A percentile compares a stretch with the other conserved stretches of the same genome.
Conservation (phyloP, 1,140 invertebrate genomes). For the Pectinophora gossypiella region DNA sequence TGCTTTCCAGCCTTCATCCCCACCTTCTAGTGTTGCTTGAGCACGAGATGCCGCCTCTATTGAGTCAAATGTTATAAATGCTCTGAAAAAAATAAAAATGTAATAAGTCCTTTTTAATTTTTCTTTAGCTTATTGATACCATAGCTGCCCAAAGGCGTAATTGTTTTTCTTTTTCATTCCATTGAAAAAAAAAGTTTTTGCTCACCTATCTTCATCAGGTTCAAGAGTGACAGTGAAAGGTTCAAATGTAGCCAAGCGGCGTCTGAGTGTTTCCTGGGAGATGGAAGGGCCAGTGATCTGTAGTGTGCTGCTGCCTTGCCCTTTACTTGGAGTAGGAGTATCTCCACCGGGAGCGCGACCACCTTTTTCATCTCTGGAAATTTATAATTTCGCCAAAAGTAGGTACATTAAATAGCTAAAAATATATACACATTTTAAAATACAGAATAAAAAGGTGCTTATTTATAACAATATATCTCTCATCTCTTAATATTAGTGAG, state of each 20-base stretch:
- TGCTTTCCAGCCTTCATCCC: constrained; percentile 82
- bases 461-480: no score
- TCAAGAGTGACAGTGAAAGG: constrained; percentile 58
- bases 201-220: constrained; percentile 51
- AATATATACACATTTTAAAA: no score
- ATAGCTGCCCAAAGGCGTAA: no score
- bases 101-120: no score
- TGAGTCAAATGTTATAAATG: constrained; percentile 95
- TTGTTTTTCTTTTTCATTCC: not conserved
- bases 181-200: not conserved
- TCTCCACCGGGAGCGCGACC: constrained; percentile 18
- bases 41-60: constrained; percentile 90
- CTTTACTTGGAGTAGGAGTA: constrained; percentile 20
- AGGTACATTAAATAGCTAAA: no score
- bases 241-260: constrained; percentile 52
- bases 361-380: constrained; percentile 56
- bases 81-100: constrained; percentile 81
- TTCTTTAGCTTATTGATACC: no score
- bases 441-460: no score
- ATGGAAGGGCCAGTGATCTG: constrained; percentile 45
- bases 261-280: constrained; percentile 76
- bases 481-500: no score
- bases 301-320: constrained; percentile 26
- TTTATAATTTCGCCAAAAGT: no score
- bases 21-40: constrained; percentile 90